Evolutionary conservation across 2,797 vertebrate genomes (phyloP).

Genomic region (Gorsachius magnificus): DNA sequence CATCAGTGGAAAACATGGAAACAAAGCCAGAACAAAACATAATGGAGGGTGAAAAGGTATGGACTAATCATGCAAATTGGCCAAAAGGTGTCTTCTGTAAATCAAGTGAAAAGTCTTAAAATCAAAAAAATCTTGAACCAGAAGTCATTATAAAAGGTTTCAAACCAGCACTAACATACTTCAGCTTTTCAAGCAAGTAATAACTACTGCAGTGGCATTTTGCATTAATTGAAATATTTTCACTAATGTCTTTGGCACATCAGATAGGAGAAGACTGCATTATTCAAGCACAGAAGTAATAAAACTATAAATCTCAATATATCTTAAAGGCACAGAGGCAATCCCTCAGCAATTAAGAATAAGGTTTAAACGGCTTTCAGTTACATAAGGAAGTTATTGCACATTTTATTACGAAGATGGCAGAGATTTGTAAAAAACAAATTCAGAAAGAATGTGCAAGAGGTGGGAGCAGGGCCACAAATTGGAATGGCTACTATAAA

Average conservation of each 20-base stretch:
- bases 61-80: neutral
- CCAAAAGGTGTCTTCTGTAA: neutral
- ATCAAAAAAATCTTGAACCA: conserved; percentile 8
- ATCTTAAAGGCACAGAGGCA: neutral
- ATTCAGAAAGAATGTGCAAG: neutral
- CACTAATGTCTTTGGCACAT: neutral
- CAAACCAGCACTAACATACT: neutral
- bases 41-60: neutral
- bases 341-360: neutral
- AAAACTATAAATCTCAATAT: conserved; percentile 12
- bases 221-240: conserved; percentile 51
- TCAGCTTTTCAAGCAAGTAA: neutral
- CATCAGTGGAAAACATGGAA: neutral
- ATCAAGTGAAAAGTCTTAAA: conserved; percentile 1
- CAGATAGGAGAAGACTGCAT: neutral
- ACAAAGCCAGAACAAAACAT: neutral
- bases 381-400: neutral
- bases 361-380: neutral
- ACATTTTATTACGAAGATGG: neutral
- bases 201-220: conserved; percentile 4
- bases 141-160: neutral
- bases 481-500: neutral
- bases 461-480: neutral
- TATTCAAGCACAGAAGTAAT: neutral
- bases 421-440: neutral